These are phyloP conservation scores for Papilio gigon DNA, from an alignment of 2,888 invertebrate species.

Conservation along the genomic window DNA sequence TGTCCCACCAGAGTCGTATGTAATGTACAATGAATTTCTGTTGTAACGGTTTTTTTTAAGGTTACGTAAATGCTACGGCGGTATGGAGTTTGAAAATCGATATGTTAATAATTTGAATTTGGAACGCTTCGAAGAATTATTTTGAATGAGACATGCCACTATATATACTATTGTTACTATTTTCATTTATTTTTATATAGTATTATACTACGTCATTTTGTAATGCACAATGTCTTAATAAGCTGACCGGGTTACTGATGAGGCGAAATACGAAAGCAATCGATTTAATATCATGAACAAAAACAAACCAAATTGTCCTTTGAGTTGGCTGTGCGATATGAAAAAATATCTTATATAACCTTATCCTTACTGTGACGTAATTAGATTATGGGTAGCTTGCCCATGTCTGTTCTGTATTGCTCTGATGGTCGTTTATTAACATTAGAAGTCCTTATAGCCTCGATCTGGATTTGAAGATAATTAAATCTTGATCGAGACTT, in stretches of 20 bases:
- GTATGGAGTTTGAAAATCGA: slow-evolving; percentile 63
- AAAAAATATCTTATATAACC: slow-evolving; percentile 63
- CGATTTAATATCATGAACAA: slow-evolving; percentile 12
- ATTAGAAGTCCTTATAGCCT: no score
- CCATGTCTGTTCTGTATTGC: slow-evolving; percentile 19
- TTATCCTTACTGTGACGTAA: slow-evolving; percentile 72
- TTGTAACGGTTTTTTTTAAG: slow-evolving; percentile 50
- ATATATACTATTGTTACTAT: neutral
- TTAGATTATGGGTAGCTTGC: slow-evolving; percentile 41
- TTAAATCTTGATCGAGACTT: no score
- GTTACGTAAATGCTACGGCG: slow-evolving; percentile 69
- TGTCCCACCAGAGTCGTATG: slow-evolving; percentile 44
- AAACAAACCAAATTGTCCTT: neutral
- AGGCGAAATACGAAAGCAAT: neutral
- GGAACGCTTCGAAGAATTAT: slow-evolving; percentile 13
- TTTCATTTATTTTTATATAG: neutral
- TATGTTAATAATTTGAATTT: slow-evolving; percentile 52
- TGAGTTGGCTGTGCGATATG: slow-evolving; percentile 38
- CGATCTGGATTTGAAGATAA: no score
- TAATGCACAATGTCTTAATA: neutral
- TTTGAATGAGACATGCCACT: neutral
- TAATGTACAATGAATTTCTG: slow-evolving; percentile 49
- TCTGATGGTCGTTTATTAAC: neutral
- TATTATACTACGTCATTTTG: neutral
- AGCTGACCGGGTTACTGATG: neutral